These are phyloP conservation scores for Orbicella faveolata DNA, from an alignment of 64 coral and sea anemone species.

Conservation along the genomic window DNA sequence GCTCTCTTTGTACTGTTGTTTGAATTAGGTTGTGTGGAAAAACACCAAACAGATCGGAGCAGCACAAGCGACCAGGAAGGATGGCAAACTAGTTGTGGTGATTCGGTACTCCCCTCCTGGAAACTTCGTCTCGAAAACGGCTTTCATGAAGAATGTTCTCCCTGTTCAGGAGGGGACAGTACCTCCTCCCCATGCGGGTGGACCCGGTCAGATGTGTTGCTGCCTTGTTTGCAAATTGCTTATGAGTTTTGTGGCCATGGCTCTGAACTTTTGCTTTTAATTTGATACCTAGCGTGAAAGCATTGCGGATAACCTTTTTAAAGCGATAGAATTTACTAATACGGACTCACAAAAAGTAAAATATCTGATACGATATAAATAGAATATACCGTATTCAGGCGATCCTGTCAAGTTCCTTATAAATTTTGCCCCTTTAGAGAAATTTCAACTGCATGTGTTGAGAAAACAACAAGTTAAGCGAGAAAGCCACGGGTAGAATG, in stretches of 20 bases:
- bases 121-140: slow-evolving; percentile 11
- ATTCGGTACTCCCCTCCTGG: slow-evolving; percentile 62
- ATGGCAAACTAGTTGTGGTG: slow-evolving; percentile 38
- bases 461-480: neutral
- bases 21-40: slow-evolving; percentile 67
- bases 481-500: neutral
- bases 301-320: too few species aligned
- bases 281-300: neutral
- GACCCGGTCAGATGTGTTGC: neutral
- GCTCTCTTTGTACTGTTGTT: neutral
- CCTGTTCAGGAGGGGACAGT: slow-evolving; percentile 7
- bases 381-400: too few species aligned
- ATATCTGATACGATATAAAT: too few species aligned
- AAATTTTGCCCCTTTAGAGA: too few species aligned
- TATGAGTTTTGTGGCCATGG: neutral
- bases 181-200: neutral
- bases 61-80: slow-evolving; percentile 37
- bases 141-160: slow-evolving; percentile 51
- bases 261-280: neutral
- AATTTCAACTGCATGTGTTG: neutral
- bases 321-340: too few species aligned
- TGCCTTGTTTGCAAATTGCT: neutral
- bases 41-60: slow-evolving; percentile 66
- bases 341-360: too few species aligned
- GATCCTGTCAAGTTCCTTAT: too few species aligned